Conservation (phyloP, 2,113 vertebrate species). For the Meles meles region DNA sequence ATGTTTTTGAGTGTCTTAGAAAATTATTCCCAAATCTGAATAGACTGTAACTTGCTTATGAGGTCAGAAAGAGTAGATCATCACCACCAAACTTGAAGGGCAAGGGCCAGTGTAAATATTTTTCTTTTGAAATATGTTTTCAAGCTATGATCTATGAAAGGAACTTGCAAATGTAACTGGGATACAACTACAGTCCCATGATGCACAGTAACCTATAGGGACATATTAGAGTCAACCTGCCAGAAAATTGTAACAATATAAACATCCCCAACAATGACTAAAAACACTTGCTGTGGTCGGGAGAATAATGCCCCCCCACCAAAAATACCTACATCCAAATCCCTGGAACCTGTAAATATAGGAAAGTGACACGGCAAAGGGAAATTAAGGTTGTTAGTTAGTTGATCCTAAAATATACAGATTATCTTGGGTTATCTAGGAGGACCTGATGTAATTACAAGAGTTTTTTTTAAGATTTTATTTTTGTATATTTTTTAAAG, state of each 20-base stretch:
- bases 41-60: not conserved
- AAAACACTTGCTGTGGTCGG: not conserved
- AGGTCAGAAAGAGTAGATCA: not conserved
- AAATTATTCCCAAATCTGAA: not conserved
- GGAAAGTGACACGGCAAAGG: not conserved
- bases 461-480: too few species aligned
- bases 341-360: not conserved
- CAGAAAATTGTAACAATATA: not conserved
- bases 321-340: not conserved
- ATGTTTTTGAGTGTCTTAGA: not conserved
- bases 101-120: not conserved
- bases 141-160: not conserved
- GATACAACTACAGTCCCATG: not conserved
- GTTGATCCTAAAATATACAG: not conserved
- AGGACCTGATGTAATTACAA: not conserved
- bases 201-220: not conserved
- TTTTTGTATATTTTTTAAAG: too few species aligned
- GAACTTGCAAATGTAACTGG: not conserved
- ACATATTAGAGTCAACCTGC: not conserved
- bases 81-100: not conserved
- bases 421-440: not conserved
- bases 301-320: not conserved
- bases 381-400: not conserved
- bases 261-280: not conserved
- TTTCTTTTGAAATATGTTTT: not conserved